These are phyloP conservation scores for Ectemnius cavifrons DNA, from an alignment of 2,888 invertebrate species.

Conservation along the genomic window DNA sequence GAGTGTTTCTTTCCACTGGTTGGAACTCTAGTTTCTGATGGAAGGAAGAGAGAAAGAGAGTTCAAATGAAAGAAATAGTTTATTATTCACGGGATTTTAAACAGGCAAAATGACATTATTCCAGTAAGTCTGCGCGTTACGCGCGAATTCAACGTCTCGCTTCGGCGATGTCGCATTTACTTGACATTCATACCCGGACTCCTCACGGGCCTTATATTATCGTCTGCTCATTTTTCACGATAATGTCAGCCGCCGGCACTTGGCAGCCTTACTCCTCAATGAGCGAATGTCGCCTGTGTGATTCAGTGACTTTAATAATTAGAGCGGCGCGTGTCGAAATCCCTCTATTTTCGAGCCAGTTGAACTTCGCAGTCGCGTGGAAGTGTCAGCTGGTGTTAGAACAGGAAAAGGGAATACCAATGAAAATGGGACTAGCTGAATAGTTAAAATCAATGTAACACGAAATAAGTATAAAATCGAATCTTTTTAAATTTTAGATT, in stretches of 20 bases:
- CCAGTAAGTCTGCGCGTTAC: constrained; percentile 31
- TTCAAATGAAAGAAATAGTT: too few species aligned
- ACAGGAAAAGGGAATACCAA: too few species aligned
- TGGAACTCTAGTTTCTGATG: too few species aligned
- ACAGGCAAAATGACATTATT: constrained; percentile 19
- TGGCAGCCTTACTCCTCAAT: constrained; percentile 50
- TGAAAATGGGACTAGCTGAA: too few species aligned
- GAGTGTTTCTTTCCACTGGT: too few species aligned
- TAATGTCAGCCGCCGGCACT: constrained; percentile 45
- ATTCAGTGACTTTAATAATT: constrained; percentile 48
- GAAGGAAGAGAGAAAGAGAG: too few species aligned
- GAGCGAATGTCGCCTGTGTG: constrained; percentile 45
- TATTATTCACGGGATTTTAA: constrained; percentile 7
- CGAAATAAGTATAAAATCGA: too few species aligned
- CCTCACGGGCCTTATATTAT: constrained; percentile 41
- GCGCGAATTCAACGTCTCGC: neutral
- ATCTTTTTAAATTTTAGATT: too few species aligned
- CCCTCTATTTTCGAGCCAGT: constrained; percentile 11
- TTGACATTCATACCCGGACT: constrained; percentile 45
- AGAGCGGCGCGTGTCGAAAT: neutral
- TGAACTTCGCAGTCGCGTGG: too few species aligned
- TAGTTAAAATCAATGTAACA: too few species aligned
- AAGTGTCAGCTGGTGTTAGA: too few species aligned
- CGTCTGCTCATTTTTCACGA: constrained; percentile 52
- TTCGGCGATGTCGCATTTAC: constrained; percentile 43